Percentiles rank a stretch among this genome's conserved stretches.
These are phyloP conservation scores for Acleris emargana DNA, from an alignment of 2,888 invertebrate species.

Conservation along the genomic window DNA sequence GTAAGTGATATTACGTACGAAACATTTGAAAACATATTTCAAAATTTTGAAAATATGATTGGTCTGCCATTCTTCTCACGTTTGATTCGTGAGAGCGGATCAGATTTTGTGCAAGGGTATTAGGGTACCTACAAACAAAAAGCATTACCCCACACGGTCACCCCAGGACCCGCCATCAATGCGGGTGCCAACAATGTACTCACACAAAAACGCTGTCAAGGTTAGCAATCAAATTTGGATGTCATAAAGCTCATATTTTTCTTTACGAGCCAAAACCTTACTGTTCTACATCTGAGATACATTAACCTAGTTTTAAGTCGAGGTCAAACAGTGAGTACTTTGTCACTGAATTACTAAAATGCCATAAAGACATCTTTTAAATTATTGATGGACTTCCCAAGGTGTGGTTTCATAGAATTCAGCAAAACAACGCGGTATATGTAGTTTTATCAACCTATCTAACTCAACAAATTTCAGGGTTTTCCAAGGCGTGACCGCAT, in stretches of 20 bases:
- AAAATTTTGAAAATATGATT: background rate
- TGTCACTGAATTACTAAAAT: constrained; percentile 55
- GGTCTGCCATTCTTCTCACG: background rate
- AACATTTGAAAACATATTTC: background rate
- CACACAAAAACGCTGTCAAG: constrained; percentile 59
- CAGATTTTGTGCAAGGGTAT: constrained; percentile 7
- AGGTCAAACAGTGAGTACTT: constrained; percentile 61
- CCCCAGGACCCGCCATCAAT: constrained; percentile 39
- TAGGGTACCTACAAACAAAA: constrained; percentile 15
- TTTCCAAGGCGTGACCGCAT: constrained; percentile 24
- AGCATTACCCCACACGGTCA: constrained; percentile 17
- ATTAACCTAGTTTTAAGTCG: constrained; percentile 74
- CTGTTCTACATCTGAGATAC: constrained; percentile 68
- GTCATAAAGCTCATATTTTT: constrained; percentile 51
- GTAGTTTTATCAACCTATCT: constrained; percentile 1
- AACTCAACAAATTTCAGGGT: background rate
- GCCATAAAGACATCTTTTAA: constrained; percentile 19
- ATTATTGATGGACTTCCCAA: background rate
- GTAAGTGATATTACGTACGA: background rate
- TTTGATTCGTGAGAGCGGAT: constrained; percentile 15
- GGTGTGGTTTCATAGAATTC: constrained; percentile 36
- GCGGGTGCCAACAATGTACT: constrained; percentile 51
- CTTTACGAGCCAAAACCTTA: constrained; percentile 61
- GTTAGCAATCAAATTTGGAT: constrained; percentile 51
- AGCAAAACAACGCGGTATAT: background rate